Evolutionary conservation across 2,888 invertebrate genomes (phyloP).

Genomic region (Melanostoma mellinum): DNA sequence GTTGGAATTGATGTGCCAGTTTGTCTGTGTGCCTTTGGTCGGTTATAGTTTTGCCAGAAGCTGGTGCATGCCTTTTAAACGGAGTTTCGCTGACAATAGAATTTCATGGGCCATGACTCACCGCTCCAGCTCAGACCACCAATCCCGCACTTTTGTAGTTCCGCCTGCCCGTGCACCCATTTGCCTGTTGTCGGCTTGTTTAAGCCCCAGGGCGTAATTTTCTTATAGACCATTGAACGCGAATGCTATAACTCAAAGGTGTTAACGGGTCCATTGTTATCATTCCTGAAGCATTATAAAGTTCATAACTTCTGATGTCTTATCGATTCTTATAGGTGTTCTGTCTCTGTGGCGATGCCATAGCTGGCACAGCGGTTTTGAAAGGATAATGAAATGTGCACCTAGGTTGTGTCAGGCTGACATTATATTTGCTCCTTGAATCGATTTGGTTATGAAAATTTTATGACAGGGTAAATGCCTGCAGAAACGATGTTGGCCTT

Average conservation of each 20-base stretch:
- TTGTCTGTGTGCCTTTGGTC: conserved; percentile 39
- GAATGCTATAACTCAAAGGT: conserved; percentile 67
- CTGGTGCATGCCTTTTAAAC: conserved; percentile 20
- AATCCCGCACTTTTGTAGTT: conserved; percentile 17
- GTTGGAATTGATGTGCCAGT: conserved; percentile 57
- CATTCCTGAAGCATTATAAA: conserved; percentile 49
- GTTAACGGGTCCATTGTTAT: conserved; percentile 64
- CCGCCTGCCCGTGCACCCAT: conserved; percentile 19
- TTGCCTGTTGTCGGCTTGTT: conserved; percentile 53
- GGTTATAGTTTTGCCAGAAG: conserved; percentile 32
- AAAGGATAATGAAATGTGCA: conserved; percentile 14
- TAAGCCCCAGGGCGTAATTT: conserved; percentile 59
- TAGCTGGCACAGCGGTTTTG: conserved; percentile 10
- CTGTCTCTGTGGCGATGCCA: conserved; percentile 27
- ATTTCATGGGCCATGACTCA: conserved; percentile 48
- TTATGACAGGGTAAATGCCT: too few relatives aligned
- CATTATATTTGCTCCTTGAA: conserved; percentile 11
- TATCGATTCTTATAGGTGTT: conserved; percentile 36
- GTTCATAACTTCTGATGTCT: conserved; percentile 63
- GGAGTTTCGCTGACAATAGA: conserved; percentile 51
- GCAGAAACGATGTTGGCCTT: too few relatives aligned
- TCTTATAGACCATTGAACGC: conserved; percentile 61
- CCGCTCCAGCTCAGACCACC: conserved; percentile 4
- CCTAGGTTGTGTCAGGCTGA: conserved; percentile 11
- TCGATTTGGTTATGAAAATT: conserved; percentile 7